Base-by-base conservation (phyloP, 2,113 vertebrate genomes). In the Galemys pyrenaicus region DNA sequence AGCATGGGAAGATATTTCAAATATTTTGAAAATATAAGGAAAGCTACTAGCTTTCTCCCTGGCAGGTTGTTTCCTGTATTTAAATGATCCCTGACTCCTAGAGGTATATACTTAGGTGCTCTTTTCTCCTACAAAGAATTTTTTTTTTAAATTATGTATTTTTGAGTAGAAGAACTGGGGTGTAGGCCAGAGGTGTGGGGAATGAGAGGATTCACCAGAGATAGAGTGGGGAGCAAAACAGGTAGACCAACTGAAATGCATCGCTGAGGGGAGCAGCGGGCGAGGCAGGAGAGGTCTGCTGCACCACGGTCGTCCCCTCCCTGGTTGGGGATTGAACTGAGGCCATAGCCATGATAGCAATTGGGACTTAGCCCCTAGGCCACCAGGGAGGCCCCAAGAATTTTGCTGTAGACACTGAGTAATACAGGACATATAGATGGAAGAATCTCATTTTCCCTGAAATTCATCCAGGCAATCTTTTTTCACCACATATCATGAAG, bases 21-120 rank as follows among this genome's bases (percentile, higher is more conserved):
- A 37, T 28, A 71, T 82, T 90, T 88, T 88, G 58, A 95, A 96
- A 93, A 78, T 46, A 75, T 11, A 88, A 86, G 37, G 35, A 91
- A 78, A 81, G 37, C 1, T 6, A 19, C 6, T 11, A 67, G 19
- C 32, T 77, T 84, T 94, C 28, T 80, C 87, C 87, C 16, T 79
- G 24, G 15, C 4, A 64, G 65, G 17, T 32, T 11, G 64, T 58
- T 65, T 51, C 67, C 30, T 74, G 4, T 54, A 28, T 92, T 82
- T 82, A 77, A 77, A 81, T 15, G 44, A 80, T 54, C 51, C 30
- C 20, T 88, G 70, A 68, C n/a, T 75, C 77, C 39, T 87, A 49
- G 6, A 35, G 24, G 51, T 65, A 10, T 28, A 15, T 39, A 77
- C 20, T 17, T 1, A 24, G 20, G 19, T 6, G 15, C 16, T 64